These are phyloP conservation scores for Acromyrmex heyeri DNA, from an alignment of 1,140 invertebrate genomes.

Conservation along the genomic window DNA sequence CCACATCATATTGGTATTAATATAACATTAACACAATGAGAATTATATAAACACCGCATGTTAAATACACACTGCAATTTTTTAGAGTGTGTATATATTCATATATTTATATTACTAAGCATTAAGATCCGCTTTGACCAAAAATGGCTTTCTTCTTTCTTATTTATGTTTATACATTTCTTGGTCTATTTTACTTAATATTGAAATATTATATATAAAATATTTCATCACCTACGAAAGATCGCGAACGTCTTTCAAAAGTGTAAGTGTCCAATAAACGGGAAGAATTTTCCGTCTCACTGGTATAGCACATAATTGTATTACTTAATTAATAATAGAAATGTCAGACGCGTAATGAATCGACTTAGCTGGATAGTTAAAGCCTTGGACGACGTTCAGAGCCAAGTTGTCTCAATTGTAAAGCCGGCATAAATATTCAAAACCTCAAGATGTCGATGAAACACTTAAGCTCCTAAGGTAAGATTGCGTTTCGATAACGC, in stretches of 20 bases:
- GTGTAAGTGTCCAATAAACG: background rate
- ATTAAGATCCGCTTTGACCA: too few species aligned
- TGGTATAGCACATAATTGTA: background rate
- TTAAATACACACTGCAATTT: too few species aligned
- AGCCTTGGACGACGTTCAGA: background rate
- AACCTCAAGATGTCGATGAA: background rate
- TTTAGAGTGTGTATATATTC: too few species aligned
- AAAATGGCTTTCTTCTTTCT: too few species aligned
- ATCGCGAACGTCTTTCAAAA: background rate
- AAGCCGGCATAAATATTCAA: slow-evolving; percentile 53
- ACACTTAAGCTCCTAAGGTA: background rate
- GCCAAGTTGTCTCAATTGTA: slow-evolving; percentile 16
- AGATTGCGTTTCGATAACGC: slow-evolving; percentile 39
- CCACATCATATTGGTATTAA: too few species aligned
- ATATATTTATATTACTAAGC: too few species aligned
- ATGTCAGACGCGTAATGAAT: slow-evolving; percentile 27
- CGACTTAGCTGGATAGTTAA: slow-evolving; percentile 45
- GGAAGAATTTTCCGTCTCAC: background rate
- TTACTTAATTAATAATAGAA: slow-evolving; percentile 22
- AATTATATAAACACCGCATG: too few species aligned
- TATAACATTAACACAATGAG: too few species aligned
- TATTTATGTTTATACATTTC: too few species aligned
- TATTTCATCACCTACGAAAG: background rate
- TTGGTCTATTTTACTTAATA: too few species aligned
- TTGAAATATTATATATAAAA: background rate